Percentiles rank a stretch among this genome's conserved stretches.
phyloP scores from a whole-genome alignment of 2,888 invertebrate species.

The Neria commutata region DNA sequence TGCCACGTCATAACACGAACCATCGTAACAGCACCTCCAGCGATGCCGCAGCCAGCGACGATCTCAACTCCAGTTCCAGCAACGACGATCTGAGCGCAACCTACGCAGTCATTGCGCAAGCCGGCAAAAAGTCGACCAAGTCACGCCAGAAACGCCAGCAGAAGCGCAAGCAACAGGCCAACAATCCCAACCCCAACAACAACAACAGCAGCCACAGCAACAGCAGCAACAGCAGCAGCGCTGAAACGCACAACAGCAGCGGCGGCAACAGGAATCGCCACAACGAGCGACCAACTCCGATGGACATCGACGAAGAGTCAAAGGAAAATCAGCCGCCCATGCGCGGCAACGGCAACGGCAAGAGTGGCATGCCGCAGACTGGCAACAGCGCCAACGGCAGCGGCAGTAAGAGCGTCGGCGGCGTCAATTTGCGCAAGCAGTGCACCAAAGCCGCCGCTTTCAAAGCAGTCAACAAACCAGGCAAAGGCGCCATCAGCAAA shows the following conservation, averaged over 20 bases:
- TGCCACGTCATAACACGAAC: not conserved
- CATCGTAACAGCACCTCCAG: conserved; percentile 55
- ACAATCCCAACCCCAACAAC: not conserved
- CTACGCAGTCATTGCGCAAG: conserved; percentile 31
- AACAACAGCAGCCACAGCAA: not conserved
- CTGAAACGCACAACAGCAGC: not conserved
- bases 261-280: conserved; percentile 14
- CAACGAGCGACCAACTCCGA: no score
- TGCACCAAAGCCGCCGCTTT: conserved; percentile 33
- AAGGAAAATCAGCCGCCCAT: not conserved
- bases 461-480: conserved; percentile 22
- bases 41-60: conserved; percentile 47
- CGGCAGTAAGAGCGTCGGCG: conserved; percentile 12
- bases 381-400: conserved; percentile 14
- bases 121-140: conserved; percentile 16
- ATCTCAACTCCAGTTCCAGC: conserved; percentile 46
- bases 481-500: conserved; percentile 16
- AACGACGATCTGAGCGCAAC: conserved; percentile 46
- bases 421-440: conserved; percentile 30
- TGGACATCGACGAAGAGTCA: not conserved
- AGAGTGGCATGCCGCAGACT: conserved; percentile 20
- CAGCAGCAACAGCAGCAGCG: conserved; percentile 5
- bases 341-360: conserved; percentile 26
- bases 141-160: conserved; percentile 27
- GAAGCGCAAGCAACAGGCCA: conserved; percentile 15